Base-by-base conservation (phyloP, 2,113 vertebrate genomes). In the Tichodroma muraria region DNA sequence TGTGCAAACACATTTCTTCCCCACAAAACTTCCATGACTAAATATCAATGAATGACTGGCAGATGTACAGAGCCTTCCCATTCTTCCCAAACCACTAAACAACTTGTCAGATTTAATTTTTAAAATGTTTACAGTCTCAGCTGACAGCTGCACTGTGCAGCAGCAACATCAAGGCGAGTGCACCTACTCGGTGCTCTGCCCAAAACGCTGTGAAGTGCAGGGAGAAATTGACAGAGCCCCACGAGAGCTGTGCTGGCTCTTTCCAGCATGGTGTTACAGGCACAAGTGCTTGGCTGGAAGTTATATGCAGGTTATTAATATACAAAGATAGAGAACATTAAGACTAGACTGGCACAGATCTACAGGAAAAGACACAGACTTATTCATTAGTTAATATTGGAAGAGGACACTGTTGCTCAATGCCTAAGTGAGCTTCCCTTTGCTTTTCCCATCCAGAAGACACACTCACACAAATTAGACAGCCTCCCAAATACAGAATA, bases 61-160 rank as follows among this genome's bases (percentile, higher is more conserved):
- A 80, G 82, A 73, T 37, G 71, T 18, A 30, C 42, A 59, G 82
- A 89, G 37, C 4, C 81, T 57, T 89, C 38, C 63, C 10, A 0
- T 82, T 76, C 90, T 57, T 93, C 59, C 71, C 63, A 69, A 88
- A 64, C 50, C 3, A 1, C 94, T 40, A 9, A 93, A 54, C 50
- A 73, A 82, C 81, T 82, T 85, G 71, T 94, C 59, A 72, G 61
- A 54, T 88, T 88, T 52, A 89, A 95, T 91, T 82, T 91, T 94
- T 70, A 63, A 91, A 56, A 70, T 50, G 59, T 63, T 95, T 88
- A 38, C 54, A 50, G 89, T 4, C 79, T 63, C 85, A 77, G 91
- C 75, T 91, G 85, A 70, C 94, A 93, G 91, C 93, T 88, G 85
- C 12, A 2, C 49, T 8, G 70, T 61, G 78, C 66, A 63, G 85